Evolutionary conservation across 2,888 invertebrate species (phyloP).

Genomic region (Muschampia plurimacula): DNA sequence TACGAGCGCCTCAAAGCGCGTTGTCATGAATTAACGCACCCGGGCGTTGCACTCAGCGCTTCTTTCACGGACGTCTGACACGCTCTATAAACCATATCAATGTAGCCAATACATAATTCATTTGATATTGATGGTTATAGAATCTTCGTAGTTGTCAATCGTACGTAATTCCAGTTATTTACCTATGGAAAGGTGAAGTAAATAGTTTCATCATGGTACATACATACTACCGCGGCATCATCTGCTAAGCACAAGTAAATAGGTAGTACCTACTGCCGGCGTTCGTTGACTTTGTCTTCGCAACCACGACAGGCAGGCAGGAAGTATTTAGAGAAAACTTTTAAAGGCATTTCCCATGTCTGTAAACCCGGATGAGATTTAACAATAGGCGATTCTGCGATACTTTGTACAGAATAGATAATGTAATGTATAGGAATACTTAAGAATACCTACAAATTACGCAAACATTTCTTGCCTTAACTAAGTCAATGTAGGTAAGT

Average conservation of each 20-base stretch:
- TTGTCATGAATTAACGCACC: slow-evolving; percentile 58
- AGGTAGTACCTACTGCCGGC: slow-evolving; percentile 22
- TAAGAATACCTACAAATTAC: slow-evolving; percentile 25
- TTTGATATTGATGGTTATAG: slow-evolving; percentile 12
- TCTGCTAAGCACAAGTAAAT: not conserved
- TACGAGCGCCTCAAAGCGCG: slow-evolving; percentile 54
- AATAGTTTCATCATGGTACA: slow-evolving; percentile 3
- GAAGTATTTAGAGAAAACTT: slow-evolving; percentile 63
- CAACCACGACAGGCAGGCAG: slow-evolving; percentile 53
- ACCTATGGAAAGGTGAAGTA: not conserved
- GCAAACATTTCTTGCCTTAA: slow-evolving; percentile 21
- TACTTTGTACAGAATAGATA: slow-evolving; percentile 11
- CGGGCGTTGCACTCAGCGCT: slow-evolving; percentile 76
- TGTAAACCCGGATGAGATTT: slow-evolving; percentile 54
- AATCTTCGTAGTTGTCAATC: not conserved
- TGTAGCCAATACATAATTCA: slow-evolving; percentile 53
- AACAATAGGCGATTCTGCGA: slow-evolving; percentile 47
- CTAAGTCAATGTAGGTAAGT: slow-evolving; percentile 34
- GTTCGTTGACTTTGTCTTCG: slow-evolving; percentile 59
- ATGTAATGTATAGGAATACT: slow-evolving; percentile 16
- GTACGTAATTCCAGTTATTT: slow-evolving; percentile 13
- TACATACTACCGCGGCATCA: not conserved
- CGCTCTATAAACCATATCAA: slow-evolving; percentile 81
- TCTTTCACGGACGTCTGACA: slow-evolving; percentile 69
- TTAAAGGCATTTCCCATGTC: slow-evolving; percentile 52